These are phyloP conservation scores for Drosophila paucipuncta DNA, from an alignment of 2,888 invertebrate species.

Conservation along the genomic window DNA sequence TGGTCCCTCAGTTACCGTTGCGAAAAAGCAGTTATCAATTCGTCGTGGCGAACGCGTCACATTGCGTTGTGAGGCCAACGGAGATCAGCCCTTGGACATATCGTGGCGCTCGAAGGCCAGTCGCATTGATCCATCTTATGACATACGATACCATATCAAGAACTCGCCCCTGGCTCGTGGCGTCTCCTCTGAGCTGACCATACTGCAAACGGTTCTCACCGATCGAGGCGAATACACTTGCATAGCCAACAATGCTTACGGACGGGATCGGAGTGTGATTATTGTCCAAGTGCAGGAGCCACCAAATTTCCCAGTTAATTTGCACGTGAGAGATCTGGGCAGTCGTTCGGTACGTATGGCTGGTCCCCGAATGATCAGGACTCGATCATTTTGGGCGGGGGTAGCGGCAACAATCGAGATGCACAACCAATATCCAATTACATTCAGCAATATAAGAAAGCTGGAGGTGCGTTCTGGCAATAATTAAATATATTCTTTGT, in stretches of 20 bases:
- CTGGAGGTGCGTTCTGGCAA: conserved; percentile 84
- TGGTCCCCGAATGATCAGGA: conserved; percentile 87
- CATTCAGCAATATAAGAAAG: conserved; percentile 88
- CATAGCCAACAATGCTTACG: conserved; percentile 88
- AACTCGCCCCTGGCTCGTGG: conserved; percentile 85
- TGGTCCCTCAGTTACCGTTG: conserved; percentile 86
- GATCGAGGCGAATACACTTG: conserved; percentile 88
- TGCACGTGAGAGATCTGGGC: conserved; percentile 87
- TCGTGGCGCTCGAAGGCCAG: conserved; percentile 86
- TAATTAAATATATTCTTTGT: not conserved
- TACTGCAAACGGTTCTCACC: conserved; percentile 86
- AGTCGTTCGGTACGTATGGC: conserved; percentile 87
- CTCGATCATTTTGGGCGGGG: conserved; percentile 67
- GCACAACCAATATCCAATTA: conserved; percentile 87
- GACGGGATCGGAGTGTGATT: conserved; percentile 86
- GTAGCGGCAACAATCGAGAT: conserved; percentile 80
- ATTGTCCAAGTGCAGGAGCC: conserved; percentile 87
- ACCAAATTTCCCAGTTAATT: conserved; percentile 88
- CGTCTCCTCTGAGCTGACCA: conserved; percentile 87
- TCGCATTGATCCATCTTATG: conserved; percentile 86
- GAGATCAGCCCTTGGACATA: conserved; percentile 86
- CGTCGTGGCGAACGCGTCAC: conserved; percentile 86
- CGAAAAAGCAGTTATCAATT: conserved; percentile 86
- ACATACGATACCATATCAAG: conserved; percentile 85
- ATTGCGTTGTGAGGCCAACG: conserved; percentile 86